Base-by-base conservation (phyloP, 1,140 invertebrate species). In the Bombus turneri region DNA sequence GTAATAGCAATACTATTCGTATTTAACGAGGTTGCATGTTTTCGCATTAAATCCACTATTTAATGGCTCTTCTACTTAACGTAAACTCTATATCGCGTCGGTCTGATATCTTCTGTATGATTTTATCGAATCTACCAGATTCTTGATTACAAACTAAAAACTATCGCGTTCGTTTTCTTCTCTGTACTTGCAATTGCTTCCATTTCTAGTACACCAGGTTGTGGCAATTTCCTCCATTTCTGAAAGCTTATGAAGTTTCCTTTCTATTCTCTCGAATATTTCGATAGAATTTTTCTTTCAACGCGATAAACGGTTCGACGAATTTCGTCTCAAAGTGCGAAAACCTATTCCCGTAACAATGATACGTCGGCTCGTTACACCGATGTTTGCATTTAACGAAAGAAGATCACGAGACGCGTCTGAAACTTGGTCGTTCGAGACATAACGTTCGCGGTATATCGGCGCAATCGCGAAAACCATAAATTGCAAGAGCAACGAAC, bases 401-500 rank as follows among this genome's bases (percentile, higher is more conserved):
- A 69, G 6, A 28, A 53, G n/a, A 69, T 80, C 34, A 0, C 12
- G 6, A 22, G 64, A 47, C 28, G 37, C 68, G n/a, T 41, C 28
- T 3, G 34, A 62, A 53, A 28, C 28, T 12, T 10, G 34, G n/a
- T 2, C 68, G 59, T 73, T 73, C 47, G 79, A 59, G 62, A 72
- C 79, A 28, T 31, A 43, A 73, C 41, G 37, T 81, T 39, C 22
- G 10, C 22, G 28, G 53, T 59, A 62, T 62, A 53, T 81, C 47
- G n/a, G 28, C 12, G 43, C 39, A 34, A 81, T 81, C 69, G 1
- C 37, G 68, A 81, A 81, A 81, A 81, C 68, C 53, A 72, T 72
- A 81, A 81, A 72, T 73, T 28, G 25, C n/a, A 62, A 43, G 53
- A 59, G 69, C 80, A 73, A 59, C 80, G 37, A 62, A 39, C 62